Percentiles rank a stretch among this genome's conserved stretches.
Evolutionary conservation across 2,888 invertebrate species (phyloP).

Genomic region (Aphodius granarius): DNA sequence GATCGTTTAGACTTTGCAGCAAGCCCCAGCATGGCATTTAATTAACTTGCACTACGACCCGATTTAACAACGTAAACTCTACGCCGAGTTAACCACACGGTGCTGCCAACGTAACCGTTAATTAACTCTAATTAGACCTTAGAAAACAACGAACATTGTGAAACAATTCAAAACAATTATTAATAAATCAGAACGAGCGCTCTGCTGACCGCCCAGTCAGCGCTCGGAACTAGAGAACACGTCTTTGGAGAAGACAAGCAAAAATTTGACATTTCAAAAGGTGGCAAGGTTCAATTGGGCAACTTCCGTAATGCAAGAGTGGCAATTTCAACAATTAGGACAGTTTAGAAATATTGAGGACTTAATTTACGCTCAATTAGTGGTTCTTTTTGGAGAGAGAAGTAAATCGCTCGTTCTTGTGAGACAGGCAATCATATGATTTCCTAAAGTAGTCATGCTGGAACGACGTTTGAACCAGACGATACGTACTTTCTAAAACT

Average conservation of each 20-base stretch:
- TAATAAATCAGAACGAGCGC: constrained; percentile 32
- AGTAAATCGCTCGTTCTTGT: not conserved
- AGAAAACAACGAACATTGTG: constrained; percentile 34
- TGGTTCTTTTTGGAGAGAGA: not conserved
- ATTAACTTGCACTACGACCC: constrained; percentile 38
- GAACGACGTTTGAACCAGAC: not conserved
- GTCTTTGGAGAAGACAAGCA: not conserved
- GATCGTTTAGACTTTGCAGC: constrained; percentile 37
- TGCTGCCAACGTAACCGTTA: constrained; percentile 34
- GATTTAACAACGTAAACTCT: constrained; percentile 30
- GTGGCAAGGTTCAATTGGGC: not conserved
- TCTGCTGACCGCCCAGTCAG: not conserved
- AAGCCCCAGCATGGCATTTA: constrained; percentile 37
- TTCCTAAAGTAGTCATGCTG: not conserved
- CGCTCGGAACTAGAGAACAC: not conserved
- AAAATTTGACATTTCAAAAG: not conserved
- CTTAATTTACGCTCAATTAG: not conserved
- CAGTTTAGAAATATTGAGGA: not conserved
- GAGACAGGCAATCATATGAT: not conserved
- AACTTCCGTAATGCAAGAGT: not conserved
- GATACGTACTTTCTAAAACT: not conserved
- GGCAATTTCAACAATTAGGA: not conserved
- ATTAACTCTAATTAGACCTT: constrained; percentile 38
- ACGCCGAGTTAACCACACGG: constrained; percentile 27
- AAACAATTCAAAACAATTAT: constrained; percentile 37